Conservation (phyloP, 2,888 invertebrate species). For the Octonoba sinensis region DNA sequence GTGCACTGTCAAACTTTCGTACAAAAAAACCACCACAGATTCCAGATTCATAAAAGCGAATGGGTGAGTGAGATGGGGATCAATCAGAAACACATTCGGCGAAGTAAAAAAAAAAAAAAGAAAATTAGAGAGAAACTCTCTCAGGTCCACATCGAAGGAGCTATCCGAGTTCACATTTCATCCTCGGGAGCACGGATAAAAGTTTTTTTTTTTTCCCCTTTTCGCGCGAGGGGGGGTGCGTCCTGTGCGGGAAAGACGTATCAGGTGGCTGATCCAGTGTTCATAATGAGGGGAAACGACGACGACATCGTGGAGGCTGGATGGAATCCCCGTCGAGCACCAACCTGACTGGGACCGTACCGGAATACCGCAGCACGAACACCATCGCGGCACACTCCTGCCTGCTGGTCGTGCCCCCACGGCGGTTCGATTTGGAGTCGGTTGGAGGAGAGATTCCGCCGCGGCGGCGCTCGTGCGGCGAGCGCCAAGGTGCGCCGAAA, state of each 20-base stretch:
- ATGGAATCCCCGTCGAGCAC: too few relatives aligned
- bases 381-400: too few relatives aligned
- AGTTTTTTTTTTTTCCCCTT: not conserved
- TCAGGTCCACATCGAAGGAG: too few relatives aligned
- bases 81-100: too few relatives aligned
- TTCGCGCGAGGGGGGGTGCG: not conserved
- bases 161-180: not conserved
- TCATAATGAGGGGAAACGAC: slow-evolving; percentile 2
- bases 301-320: not conserved
- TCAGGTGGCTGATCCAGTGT: not conserved
- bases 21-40: slow-evolving; percentile 15
- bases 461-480: not conserved
- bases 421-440: slow-evolving; percentile 1
- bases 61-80: not conserved
- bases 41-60: slow-evolving; percentile 43
- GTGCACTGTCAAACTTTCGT: slow-evolving; percentile 33
- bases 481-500: not conserved
- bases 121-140: too few relatives aligned
- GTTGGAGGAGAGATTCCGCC: not conserved
- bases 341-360: too few relatives aligned
- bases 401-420: not conserved
- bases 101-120: too few relatives aligned
- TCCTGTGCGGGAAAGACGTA: not conserved
- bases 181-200: not conserved
- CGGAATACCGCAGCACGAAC: too few relatives aligned